Evolutionary conservation across 2,797 vertebrate species (phyloP).

Genomic region (Kryptolebias ocellatus): DNA sequence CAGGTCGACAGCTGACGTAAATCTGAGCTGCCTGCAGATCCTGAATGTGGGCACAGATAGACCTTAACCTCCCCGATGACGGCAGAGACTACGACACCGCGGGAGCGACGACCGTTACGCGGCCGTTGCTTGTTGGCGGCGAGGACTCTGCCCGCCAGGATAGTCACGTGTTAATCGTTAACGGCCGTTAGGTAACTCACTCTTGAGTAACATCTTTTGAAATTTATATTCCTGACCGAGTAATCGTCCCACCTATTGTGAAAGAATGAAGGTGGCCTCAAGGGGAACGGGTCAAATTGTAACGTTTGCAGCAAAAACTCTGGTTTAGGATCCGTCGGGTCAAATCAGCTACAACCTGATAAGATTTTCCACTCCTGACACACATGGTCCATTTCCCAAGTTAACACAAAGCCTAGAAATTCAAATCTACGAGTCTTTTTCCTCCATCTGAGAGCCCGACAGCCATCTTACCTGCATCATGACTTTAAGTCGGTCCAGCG

Average conservation of each 20-base stretch:
- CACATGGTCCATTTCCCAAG: not conserved
- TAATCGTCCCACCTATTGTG: not conserved
- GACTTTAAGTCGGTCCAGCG: constrained; percentile 94
- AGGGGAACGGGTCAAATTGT: not conserved
- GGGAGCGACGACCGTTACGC: constrained; percentile 5
- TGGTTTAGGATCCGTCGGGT: not conserved
- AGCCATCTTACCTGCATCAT: constrained; percentile 90
- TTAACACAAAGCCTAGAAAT: not conserved
- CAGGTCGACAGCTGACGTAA: constrained; percentile 22
- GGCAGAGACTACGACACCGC: not conserved
- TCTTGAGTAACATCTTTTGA: constrained; percentile 20
- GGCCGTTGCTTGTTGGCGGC: constrained; percentile 23
- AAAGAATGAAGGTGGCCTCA: not conserved
- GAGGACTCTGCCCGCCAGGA: constrained; percentile 22
- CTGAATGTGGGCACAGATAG: not conserved
- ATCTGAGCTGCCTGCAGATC: not conserved
- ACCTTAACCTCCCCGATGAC: constrained; percentile 5
- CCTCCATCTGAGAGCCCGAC: too few species aligned
- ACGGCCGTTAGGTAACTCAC: constrained; percentile 30
- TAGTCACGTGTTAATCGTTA: constrained; percentile 48
- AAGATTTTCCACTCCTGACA: not conserved
- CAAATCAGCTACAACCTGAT: rapidly evolving
- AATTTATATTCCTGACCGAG: not conserved
- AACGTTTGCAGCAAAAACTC: not conserved
- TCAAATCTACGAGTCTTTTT: too few species aligned